phyloP scores from a whole-genome alignment of 2,888 invertebrate genomes.

The Cataglyphis albicans region DNA sequence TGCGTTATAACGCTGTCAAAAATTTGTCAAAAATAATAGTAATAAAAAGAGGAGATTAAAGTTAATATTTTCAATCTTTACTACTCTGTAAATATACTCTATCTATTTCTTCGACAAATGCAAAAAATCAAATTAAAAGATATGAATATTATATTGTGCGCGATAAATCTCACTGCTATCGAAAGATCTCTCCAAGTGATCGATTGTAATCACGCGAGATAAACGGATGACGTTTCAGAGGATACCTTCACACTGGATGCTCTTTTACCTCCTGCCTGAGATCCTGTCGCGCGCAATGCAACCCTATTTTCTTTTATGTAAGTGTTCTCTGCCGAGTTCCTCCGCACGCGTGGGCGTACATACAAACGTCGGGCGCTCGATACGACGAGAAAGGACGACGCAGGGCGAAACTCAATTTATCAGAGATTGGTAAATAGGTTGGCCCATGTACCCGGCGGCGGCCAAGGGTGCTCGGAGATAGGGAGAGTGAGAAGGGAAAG shows the following conservation, averaged over 20 bases:
- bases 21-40: neutral
- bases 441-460: constrained; percentile 54
- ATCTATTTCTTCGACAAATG: neutral
- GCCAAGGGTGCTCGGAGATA: constrained; percentile 34
- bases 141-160: neutral
- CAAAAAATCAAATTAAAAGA: neutral
- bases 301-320: constrained; percentile 35
- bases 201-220: constrained; percentile 17
- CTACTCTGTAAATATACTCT: neutral
- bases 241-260: neutral
- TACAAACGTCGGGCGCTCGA: constrained; percentile 10
- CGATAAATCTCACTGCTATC: neutral
- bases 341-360: constrained; percentile 17
- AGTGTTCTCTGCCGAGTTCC: neutral
- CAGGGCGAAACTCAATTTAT: constrained; percentile 74
- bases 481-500: neutral
- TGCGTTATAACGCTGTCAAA: neutral
- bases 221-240: constrained; percentile 5
- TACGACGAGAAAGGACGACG: constrained; percentile 52
- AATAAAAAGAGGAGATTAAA: neutral
- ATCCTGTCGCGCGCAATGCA: constrained; percentile 1
- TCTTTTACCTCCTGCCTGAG: neutral
- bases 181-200: neutral
- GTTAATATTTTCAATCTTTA: constrained; percentile 22
- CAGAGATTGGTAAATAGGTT: constrained; percentile 78